These are phyloP conservation scores for Himalopsyche japonica DNA, from an alignment of 2,888 invertebrate genomes.

Conservation along the genomic window DNA sequence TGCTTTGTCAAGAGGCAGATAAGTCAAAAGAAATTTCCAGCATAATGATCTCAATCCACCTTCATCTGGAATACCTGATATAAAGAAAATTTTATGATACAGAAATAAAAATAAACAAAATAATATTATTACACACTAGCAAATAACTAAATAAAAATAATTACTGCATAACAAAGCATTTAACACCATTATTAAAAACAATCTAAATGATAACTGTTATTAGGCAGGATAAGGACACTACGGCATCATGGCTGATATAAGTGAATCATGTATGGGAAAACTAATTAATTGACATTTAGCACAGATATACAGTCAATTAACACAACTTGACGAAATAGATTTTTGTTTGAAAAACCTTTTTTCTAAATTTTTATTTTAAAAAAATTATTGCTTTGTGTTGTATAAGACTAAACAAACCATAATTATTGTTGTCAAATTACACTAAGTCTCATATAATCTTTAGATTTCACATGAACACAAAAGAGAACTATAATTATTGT, in stretches of 20 bases:
- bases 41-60: slow-evolving; percentile 79
- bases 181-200: background rate
- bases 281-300: background rate
- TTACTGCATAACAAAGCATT: background rate
- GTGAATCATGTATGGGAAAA: background rate
- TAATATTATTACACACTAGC: too few relatives aligned
- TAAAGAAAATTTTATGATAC: background rate
- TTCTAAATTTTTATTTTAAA: too few relatives aligned
- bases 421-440: too few relatives aligned
- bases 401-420: too few relatives aligned
- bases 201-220: too few relatives aligned
- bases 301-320: background rate
- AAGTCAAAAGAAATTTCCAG: slow-evolving; percentile 88
- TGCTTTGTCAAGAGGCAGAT: slow-evolving; percentile 71
- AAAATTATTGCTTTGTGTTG: too few relatives aligned
- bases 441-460: too few relatives aligned
- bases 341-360: too few relatives aligned
- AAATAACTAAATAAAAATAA: too few relatives aligned
- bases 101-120: slow-evolving; percentile 15
- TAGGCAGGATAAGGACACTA: background rate
- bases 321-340: too few relatives aligned
- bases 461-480: too few relatives aligned
- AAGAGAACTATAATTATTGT: too few relatives aligned
- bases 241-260: background rate
- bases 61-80: slow-evolving; percentile 84